Evolutionary conservation across 1,140 invertebrate species (phyloP).

Genomic region (Leptonema lineaticorne): DNA sequence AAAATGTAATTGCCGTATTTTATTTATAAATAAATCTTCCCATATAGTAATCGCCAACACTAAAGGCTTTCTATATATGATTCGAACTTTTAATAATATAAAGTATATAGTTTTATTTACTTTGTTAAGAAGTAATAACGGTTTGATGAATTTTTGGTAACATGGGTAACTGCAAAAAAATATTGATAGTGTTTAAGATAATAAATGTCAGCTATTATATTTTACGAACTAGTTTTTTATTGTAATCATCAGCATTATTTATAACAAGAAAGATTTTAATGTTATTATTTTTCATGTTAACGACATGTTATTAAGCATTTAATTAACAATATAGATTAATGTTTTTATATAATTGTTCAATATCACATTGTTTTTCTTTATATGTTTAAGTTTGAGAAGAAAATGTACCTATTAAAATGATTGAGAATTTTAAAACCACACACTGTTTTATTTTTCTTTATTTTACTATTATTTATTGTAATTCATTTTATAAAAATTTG

Average conservation of each 20-base stretch:
- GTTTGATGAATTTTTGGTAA: conserved; percentile 29
- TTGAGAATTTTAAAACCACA: conserved; percentile 1
- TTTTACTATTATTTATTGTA: too few species aligned
- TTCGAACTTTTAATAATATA: conserved; percentile 14
- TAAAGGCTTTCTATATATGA: conserved; percentile 22
- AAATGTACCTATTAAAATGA: conserved; percentile 7
- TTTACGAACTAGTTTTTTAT: conserved; percentile 32
- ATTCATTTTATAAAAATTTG: too few species aligned
- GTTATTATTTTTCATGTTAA: conserved; percentile 38
- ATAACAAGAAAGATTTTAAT: conserved; percentile 18
- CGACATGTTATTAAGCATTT: conserved; percentile 34
- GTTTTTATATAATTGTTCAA: conserved; percentile 37
- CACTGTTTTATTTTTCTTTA: background rate
- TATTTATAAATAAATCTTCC: background rate
- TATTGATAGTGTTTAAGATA: conserved; percentile 31
- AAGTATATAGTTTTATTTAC: conserved; percentile 15
- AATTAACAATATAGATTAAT: conserved; percentile 39
- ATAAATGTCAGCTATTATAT: conserved; percentile 34
- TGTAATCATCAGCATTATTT: conserved; percentile 32
- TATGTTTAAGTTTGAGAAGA: conserved; percentile 16
- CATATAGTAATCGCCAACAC: conserved; percentile 14
- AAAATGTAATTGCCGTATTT: conserved; percentile 13
- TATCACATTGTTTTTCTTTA: conserved; percentile 39
- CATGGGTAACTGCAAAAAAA: conserved; percentile 28
- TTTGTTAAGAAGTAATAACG: conserved; percentile 18